Evolutionary conservation across 2,113 vertebrate species (phyloP), one percentile per base, ranked within the genome.

Genomic region (Gila orcuttii): DNA sequence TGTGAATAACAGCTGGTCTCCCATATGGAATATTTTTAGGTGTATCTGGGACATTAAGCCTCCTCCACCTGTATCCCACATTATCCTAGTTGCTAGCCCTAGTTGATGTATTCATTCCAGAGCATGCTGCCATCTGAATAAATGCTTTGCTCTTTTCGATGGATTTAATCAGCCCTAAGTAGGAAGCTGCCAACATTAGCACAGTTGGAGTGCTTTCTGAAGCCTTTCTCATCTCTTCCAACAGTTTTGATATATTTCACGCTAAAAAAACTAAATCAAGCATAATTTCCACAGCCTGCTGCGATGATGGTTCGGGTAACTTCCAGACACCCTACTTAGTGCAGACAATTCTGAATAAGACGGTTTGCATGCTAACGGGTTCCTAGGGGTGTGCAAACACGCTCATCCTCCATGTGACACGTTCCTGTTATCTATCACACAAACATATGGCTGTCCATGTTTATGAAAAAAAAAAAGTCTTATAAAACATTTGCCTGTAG

Each of bases 161-260:
- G 8, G 11, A 47, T 77, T 77, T 55, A 77, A 77, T 55, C 45
- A 77, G 71, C 71, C 39, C 71, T 17, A 47, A 47, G 73, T 75
- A 28, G 73, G 42, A 50, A 75, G 13, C 12, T 50, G 42, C 42
- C 13, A 47, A 75, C 73, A 47, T 28, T 13, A 77, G 28, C 47
- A 31, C 31, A 21, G 68, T 71, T n/a, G 5, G 68, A 42, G 36
- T 71, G 28, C 25, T 74, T 47, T 55, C 75, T 77, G 75, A 55
- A 77, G 73, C n/a, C 39, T 23, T 11, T 71, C 68, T 42, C 21
- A 2, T 71, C 36, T 13, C 10, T n/a, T 68, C 31, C 31, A 69
- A 39, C 33, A 71, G 69, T 74, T 74, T 73, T 74, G 33, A 69
- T 39, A 17, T 4, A 21, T 71, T 71, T 71, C 68, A 71, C 33